These are phyloP conservation scores for Rattus norvegicus DNA, from an alignment of 2,113 vertebrate species.

Conservation along the genomic window DNA sequence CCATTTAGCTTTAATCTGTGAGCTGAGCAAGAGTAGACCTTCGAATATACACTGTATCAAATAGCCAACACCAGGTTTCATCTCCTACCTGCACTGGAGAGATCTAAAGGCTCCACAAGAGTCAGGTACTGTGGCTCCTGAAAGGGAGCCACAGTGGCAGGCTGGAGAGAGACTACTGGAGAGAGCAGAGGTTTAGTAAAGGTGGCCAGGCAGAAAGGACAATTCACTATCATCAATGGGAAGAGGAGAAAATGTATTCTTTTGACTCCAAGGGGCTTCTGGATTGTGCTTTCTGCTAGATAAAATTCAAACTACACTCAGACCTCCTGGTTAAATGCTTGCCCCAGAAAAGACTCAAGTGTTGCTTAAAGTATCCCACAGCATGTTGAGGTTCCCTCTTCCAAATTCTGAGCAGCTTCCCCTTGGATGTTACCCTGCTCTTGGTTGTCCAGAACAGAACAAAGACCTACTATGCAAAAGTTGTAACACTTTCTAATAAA, in stretches of 20 bases:
- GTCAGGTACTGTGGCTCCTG: too few species aligned
- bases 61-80: neutral
- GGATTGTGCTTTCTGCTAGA: neutral
- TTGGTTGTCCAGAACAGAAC: neutral
- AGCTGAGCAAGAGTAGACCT: neutral
- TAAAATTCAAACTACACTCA: neutral
- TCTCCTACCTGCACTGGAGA: neutral
- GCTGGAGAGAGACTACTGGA: neutral
- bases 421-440: neutral
- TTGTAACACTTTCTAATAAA: neutral
- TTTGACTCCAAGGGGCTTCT: neutral
- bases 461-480: neutral
- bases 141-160: neutral
- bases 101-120: neutral
- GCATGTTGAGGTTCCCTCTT: neutral
- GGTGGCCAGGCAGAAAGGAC: neutral
- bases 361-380: neutral
- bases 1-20: neutral
- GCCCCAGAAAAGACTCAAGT: fast-evolving
- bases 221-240: neutral
- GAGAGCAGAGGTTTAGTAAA: neutral
- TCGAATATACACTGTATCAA: fast-evolving
- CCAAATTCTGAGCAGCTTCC: neutral
- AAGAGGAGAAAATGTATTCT: neutral
- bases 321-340: neutral